Base-by-base conservation (phyloP, 2,888 invertebrate genomes). In the Dolomedes plantarius region DNA sequence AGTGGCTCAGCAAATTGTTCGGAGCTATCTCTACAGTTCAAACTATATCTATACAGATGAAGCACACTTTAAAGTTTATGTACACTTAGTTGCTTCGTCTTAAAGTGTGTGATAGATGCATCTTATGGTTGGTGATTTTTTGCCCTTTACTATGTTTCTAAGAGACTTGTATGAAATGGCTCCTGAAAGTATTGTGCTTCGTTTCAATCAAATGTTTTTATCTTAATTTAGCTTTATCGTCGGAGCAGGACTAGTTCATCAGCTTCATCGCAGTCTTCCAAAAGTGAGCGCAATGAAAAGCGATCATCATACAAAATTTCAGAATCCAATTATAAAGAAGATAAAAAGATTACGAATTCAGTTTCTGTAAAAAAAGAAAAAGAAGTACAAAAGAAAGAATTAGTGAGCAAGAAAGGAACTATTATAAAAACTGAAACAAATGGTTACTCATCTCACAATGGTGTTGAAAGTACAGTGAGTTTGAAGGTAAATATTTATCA, bases 201-300 rank as follows among this genome's bases (percentile, higher is more conserved):
- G n/a, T n/a, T n/a, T n/a, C n/a, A n/a, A n/a, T n/a, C n/a, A n/a
- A n/a, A n/a, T n/a, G n/a, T n/a, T n/a, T n/a, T n/a, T 16, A 2
- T 46, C 16, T 46, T 32, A 73, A n/a, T 50, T 7, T 69, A 86
- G 85, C 28, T 68, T 46, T 79, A 73, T 68, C 67, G 74, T 28
- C 74, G 69, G 79, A 72, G 78, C 1, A 36, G 78, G 68, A 86
- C 78, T 64, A 86, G 74, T 71, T 86, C 83, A 19, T 68, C 74
- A 36, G 68, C 85, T 0, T 85, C 85, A 29, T 68, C 85, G 13
- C 74, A 86, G 46, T 79, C 85, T 39, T 64, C 77, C 13, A 86
- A 41, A 56, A 86, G 85, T 78, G 85, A 85, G 9, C 32, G 41
- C 27, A 85, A 72, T 85, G 85, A 86, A 46, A 86, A 69, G 29